Evolutionary conservation across 2,113 vertebrate genomes (phyloP).

Genomic region (Silurus asotus): DNA sequence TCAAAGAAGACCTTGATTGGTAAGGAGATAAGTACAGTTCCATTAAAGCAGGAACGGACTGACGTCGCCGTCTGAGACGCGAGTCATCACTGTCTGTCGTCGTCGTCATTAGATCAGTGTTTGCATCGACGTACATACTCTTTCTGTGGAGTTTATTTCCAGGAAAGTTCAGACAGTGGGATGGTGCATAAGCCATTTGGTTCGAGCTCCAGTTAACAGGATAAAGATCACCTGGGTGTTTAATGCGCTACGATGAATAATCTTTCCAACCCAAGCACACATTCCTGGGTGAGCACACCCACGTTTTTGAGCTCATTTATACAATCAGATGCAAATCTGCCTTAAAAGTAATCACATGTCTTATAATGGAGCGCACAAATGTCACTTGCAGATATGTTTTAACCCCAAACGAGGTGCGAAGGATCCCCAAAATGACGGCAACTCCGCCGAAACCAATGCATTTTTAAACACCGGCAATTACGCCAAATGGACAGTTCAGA

Average conservation of each 20-base stretch:
- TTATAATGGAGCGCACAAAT: slow-evolving; percentile 77
- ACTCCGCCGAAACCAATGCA: slow-evolving; percentile 68
- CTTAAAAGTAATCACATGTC: slow-evolving; percentile 73
- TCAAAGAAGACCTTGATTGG: slow-evolving; percentile 68
- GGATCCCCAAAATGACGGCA: slow-evolving; percentile 69
- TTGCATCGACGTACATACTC: not conserved
- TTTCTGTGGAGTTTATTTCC: not conserved
- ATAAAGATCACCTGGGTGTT: slow-evolving; percentile 42
- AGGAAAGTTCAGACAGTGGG: not conserved
- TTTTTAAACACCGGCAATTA: slow-evolving; percentile 79
- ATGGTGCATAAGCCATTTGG: not conserved
- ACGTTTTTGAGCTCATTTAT: slow-evolving; percentile 71
- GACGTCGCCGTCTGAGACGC: not conserved
- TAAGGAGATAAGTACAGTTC: slow-evolving; percentile 63
- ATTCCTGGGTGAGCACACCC: slow-evolving; percentile 61
- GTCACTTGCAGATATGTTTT: slow-evolving; percentile 78
- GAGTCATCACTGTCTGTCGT: slow-evolving; percentile 3
- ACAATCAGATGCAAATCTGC: slow-evolving; percentile 78
- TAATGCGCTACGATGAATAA: slow-evolving; percentile 44
- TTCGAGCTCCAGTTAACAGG: slow-evolving; percentile 31
- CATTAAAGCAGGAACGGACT: slow-evolving; percentile 20
- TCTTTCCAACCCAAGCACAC: slow-evolving; percentile 33
- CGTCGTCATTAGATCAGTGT: not conserved
- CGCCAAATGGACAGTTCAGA: slow-evolving; percentile 70
- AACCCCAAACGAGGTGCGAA: slow-evolving; percentile 77